Base-by-base conservation (phyloP, 92 coral and sea anemone species). In the Heliopora coerulea region DNA sequence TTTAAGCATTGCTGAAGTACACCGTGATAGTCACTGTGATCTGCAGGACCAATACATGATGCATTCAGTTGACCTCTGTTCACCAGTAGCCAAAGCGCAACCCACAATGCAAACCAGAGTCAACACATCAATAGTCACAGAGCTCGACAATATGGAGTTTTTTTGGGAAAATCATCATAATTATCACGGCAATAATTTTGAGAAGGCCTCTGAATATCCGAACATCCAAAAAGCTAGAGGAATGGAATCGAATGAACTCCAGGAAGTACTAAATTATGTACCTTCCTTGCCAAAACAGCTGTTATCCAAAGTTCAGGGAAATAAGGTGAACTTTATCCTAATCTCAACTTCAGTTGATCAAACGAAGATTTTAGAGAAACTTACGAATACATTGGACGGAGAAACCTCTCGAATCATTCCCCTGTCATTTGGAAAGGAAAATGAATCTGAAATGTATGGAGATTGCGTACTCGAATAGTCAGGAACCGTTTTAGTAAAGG, bases 241-340 rank as follows among this genome's bases (percentile, higher is more conserved):
- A 8, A 2, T 46, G n/a, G 58, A 49, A 1, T 25, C 54, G 0
- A 46, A 46, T 26, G 74, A 67, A 46, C 74, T 67, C 4, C 58
- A 48, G 28, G 74, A 67, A 48, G 37, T 67, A 26, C 74, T 67
- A 3, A 46, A 28, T 12, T 59, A 67, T 29, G 74, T 49, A 27
- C 74, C 74, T 25, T 35, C 40, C 21, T n/a, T 67, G 26, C 74
- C 74, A 27, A 67, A 40, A 30, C 30, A 27, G 40, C 17, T 26
- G 25, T 12, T 4, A 37, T 40, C 21, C 27, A 46, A 11, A 46
- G n/a, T 11, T 44, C 58, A 7, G 15, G 74, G 59, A 48, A 49
- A 46, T 33, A 67, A 49, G 48, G 54, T 67, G 35, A 67, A 49
- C 58, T 67, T 67, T 44, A n/a, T 67, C n/a, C 44, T 67, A 59